Evolutionary conservation across 2,797 vertebrate species (phyloP), one percentile per base, ranked within the genome.

Genomic region (Harpagifer antarcticus): DNA sequence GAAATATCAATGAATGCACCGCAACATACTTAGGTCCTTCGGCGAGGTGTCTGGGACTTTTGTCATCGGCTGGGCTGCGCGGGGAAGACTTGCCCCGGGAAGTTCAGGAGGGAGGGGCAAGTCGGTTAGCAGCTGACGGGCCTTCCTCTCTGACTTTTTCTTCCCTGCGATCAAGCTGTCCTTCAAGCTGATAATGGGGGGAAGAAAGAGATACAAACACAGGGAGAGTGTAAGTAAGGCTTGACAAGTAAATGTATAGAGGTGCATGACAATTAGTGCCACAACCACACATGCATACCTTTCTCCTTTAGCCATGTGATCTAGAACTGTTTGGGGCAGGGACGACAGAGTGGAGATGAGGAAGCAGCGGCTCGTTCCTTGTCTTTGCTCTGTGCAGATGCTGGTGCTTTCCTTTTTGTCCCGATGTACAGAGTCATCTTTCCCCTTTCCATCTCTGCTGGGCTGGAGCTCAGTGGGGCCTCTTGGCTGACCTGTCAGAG

Each of bases 81-180:
- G 97, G 93, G 4, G 95, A 95, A 43, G 94, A 80, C 16, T 89
- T 89, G 81, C 90, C 91, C 94, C 94, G 9, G 94, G 94, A 67
- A 97, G 92, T 87, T 98, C 96, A 4, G 98, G 97, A n/a, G 98
- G 98, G 60, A 99, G 94, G 0, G 98, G 98, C 74, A 99, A 92
- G 86, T 99, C 98, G 5, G 94, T 91, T 67, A 99, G 96, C 40
- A 99, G 96, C 59, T 94, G 95, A 16, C 96, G 96, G 8, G 96
- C 90, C 89, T 97, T 99, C 90, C 94, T 96, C 85, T 98, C 97
- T 6, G 93, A 89, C 92, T 97, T 97, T 87, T 96, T 97, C 92
- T 97, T 99, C 78, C 95, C 95, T 31, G 94, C 91, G 91, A 95
- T 95, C 52, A 91, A 92, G 16, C 49, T 61, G 47, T 94, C 93